Evolutionary conservation across 2,888 invertebrate genomes (phyloP).

Genomic region (Therioaphis trifolii): DNA sequence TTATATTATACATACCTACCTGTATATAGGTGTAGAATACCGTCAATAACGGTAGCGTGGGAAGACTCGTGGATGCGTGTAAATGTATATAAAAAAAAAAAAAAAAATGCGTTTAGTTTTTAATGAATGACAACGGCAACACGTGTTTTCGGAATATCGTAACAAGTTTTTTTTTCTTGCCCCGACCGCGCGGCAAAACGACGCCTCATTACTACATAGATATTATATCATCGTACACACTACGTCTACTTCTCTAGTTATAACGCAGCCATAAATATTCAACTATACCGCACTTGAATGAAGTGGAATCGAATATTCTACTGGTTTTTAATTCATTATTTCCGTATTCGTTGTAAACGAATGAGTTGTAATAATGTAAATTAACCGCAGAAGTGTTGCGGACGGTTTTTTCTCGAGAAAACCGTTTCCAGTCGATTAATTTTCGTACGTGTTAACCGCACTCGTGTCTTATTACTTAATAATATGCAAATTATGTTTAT

Average conservation of each 20-base stretch:
- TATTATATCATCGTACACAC: no score
- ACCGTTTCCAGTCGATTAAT: neutral
- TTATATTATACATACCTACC: neutral
- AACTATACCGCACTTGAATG: neutral
- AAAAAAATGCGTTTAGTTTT: neutral
- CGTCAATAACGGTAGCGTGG: neutral
- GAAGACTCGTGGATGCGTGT: neutral
- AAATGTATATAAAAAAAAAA: neutral
- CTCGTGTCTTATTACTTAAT: no score
- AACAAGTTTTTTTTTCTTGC: constrained; percentile 12
- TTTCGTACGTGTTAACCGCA: no score
- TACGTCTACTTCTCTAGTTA: no score
- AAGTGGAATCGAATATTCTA: neutral
- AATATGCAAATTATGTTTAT: no score
- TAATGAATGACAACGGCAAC: neutral
- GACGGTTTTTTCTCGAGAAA: neutral
- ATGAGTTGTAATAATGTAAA: neutral
- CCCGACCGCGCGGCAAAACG: neutral
- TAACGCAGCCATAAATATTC: constrained; percentile 35
- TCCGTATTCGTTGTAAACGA: neutral
- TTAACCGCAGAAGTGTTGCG: neutral
- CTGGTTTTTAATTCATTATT: neutral
- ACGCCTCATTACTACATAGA: no score
- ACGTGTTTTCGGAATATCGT: neutral
- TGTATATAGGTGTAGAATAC: neutral